Conservation (phyloP, 2,797 vertebrate species). For the Melanotaenia parkinsoni region DNA sequence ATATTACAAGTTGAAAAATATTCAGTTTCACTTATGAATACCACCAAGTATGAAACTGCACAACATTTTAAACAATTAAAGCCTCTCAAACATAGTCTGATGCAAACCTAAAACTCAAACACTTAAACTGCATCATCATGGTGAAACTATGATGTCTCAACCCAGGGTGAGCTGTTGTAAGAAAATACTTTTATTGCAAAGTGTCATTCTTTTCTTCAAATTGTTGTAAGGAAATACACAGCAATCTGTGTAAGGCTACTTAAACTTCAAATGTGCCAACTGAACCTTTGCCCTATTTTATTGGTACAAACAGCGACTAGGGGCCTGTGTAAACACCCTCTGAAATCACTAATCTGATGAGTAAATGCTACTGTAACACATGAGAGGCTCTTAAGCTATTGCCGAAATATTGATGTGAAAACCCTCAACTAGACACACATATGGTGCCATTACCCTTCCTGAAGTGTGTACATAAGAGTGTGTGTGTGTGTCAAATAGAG, state of each 20-base stretch:
- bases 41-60: neutral
- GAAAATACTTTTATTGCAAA: neutral
- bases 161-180: neutral
- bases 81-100: neutral
- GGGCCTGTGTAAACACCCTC: conserved; percentile 18
- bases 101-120: neutral
- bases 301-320: neutral
- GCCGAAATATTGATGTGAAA: conserved; percentile 50
- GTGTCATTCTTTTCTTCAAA: neutral
- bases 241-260: neutral
- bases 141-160: neutral
- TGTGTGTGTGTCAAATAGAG: conserved; percentile 25
- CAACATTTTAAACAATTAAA: neutral
- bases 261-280: neutral
- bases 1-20: no score
- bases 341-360: conserved; percentile 40
- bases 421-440: conserved; percentile 32
- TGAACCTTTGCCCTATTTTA: conserved; percentile 11
- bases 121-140: neutral
- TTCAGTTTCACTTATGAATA: no score
- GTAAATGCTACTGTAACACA: conserved; percentile 52
- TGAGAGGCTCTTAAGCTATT: conserved; percentile 45
- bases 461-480: conserved; percentile 21
- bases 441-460: conserved; percentile 36
- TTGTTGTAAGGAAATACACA: neutral